A percentile compares a stretch with the other conserved stretches of the same genome.
phyloP scores from a whole-genome alignment of 1,140 invertebrate genomes.

The Palaemon carinicauda region DNA sequence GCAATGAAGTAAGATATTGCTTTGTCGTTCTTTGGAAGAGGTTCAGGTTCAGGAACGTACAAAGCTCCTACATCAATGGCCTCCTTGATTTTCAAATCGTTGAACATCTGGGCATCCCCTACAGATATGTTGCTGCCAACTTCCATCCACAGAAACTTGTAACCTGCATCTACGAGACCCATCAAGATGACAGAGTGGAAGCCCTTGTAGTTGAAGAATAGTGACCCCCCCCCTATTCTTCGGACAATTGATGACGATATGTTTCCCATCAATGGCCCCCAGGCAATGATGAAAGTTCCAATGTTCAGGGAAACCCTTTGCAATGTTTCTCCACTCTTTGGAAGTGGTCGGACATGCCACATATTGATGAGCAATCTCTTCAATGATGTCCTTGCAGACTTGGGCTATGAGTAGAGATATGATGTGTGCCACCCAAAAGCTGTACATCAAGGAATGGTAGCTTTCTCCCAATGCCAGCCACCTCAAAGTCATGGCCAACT shows the following conservation, averaged over 20 bases:
- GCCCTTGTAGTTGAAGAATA: slow-evolving; percentile 64
- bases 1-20: not conserved
- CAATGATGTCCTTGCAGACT: too few species aligned
- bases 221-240: slow-evolving; percentile 55
- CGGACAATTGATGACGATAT: slow-evolving; percentile 60
- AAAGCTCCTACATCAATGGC: slow-evolving; percentile 22
- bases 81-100: slow-evolving; percentile 21
- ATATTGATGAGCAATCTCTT: too few species aligned
- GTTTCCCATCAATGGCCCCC: slow-evolving; percentile 66
- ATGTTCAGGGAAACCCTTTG: not conserved
- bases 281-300: slow-evolving; percentile 63
- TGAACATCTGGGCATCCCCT: slow-evolving; percentile 30
- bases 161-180: slow-evolving; percentile 62
- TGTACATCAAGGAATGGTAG: too few species aligned
- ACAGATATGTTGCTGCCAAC: slow-evolving; percentile 58
- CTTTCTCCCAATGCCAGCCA: too few species aligned
- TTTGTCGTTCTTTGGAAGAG: slow-evolving; percentile 17
- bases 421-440: too few species aligned
- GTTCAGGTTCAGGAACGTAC: slow-evolving; percentile 29
- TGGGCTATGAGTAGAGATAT: too few species aligned
- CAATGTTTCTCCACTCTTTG: too few species aligned
- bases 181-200: slow-evolving; percentile 62
- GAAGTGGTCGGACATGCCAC: too few species aligned
- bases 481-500: too few species aligned
- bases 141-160: slow-evolving; percentile 62